Base-by-base conservation (phyloP, 2,797 vertebrate genomes). In the Lates japonicus region DNA sequence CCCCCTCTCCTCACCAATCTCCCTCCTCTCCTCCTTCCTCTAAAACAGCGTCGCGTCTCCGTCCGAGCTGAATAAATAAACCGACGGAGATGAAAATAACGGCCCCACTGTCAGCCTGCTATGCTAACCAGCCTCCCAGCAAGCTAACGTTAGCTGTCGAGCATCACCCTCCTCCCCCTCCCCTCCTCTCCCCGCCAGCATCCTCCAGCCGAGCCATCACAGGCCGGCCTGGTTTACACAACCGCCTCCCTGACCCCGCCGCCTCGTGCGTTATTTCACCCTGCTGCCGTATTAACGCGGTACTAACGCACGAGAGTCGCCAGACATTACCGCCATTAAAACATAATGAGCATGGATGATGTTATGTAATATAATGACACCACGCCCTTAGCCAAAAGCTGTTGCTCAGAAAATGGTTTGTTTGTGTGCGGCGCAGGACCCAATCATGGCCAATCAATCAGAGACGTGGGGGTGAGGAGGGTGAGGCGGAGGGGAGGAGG, bases 351-450 rank as follows among this genome's bases (percentile, higher is more conserved):
- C 87, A n/a, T n/a, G 93, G 90, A 93, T 93, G 90, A 89, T 87
- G 93, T 95, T 95, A 95, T 93, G 93, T 95, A 95, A 95, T 90
- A 85, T 86, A 89, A 92, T 90, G 94, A 91, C 93, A 87, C 93
- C 93, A 91, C 92, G 94, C 93, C 93, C 94, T 95, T 94, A 94
- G 94, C 92, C 93, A 94, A 93, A 94, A 95, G 93, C 92, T 89
- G 78, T 82, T 89, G 89, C 90, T 93, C 62, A 14, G 76, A n/a
- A n/a, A n/a, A n/a, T 89, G 12, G 88, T 92, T 82, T 87, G 82
- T 77, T 66, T 78, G 80, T 74, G 74, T 44, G 84, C 33, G 58
- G 61, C 42, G 74, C 58, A 1, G 72, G 76, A 76, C 57, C 65
- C 62, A 9, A 54, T 39, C 67, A 10, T 42, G 83, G 74, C 70